A percentile compares a stretch with the other conserved stretches of the same genome.
phyloP scores from a whole-genome alignment of 1,140 invertebrate genomes.

The Drosophila elegans region DNA sequence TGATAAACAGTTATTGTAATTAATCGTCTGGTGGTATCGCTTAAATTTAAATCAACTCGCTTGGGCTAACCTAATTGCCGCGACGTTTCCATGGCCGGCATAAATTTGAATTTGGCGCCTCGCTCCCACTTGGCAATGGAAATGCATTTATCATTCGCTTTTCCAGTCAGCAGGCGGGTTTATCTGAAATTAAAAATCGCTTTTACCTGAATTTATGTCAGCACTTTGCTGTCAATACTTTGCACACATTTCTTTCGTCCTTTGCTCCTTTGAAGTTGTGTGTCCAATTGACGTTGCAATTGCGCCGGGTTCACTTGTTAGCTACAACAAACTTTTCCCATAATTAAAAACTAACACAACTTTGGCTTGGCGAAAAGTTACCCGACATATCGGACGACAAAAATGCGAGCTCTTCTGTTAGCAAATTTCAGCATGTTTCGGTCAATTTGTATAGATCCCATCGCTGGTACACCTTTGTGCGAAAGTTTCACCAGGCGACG shows the following conservation, averaged over 20 bases:
- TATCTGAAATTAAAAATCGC: conserved; percentile 82
- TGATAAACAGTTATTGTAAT: conserved; percentile 81
- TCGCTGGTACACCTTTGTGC: conserved; percentile 44
- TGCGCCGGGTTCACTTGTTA: conserved; percentile 35
- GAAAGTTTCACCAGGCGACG: conserved; percentile 33
- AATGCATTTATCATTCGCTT: conserved; percentile 67
- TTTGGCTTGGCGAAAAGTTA: conserved; percentile 38
- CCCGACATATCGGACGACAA: conserved; percentile 16
- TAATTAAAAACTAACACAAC: conserved; percentile 66
- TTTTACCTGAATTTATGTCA: conserved; percentile 71
- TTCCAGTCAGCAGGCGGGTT: conserved; percentile 56
- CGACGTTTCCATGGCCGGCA: conserved; percentile 22
- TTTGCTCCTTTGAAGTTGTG: conserved; percentile 31
- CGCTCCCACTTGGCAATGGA: conserved; percentile 25
- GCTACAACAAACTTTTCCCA: conserved; percentile 52
- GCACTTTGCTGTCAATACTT: conserved; percentile 48
- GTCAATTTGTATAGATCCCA: conserved; percentile 47
- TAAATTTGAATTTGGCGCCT: conserved; percentile 51
- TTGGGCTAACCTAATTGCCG: conserved; percentile 18
- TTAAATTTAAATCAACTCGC: conserved; percentile 66
- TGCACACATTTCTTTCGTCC: conserved; percentile 11
- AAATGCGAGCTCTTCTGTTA: conserved; percentile 24
- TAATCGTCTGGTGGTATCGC: conserved; percentile 67
- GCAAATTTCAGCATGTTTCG: conserved; percentile 26
- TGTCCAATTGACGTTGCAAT: conserved; percentile 51